Evolutionary conservation across 2,888 invertebrate genomes (phyloP), one percentile per base, ranked within the genome.

Genomic region (Leptinotarsa juncta): DNA sequence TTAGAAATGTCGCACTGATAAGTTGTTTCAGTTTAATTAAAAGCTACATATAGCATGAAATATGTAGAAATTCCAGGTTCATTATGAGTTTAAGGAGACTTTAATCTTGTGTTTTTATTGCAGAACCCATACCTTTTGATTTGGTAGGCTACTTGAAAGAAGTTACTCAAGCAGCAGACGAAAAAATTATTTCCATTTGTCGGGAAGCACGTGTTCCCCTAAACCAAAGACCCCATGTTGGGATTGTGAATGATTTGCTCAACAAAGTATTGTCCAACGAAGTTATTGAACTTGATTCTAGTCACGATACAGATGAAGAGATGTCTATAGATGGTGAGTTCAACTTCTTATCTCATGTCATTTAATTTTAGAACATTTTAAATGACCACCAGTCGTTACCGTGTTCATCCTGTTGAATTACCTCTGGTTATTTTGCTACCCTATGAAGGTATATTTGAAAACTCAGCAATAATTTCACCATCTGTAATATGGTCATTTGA

Each of bases 71-170:
- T 12, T 10, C 42, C 42, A 42, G 3, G 12, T 42, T 42, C 1
- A 42, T 3, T 42, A 42, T 42, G 42, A 42, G 3, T 42, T 42
- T 42, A 42, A 42, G 42, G 42, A 42, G 1, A 42, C 42, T 10
- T 42, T 42, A 42, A 42, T 42, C 42, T 10, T 42, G 12, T 42
- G 42, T 42, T 42, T 10, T 42, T 32, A 15, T 62, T 62, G n/a
- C 55, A 68, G 55, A 48, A 18, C 57, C 48, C 48, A 48, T 42
- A 55, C 70, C 62, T 62, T 55, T 68, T 55, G 67, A 71, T 71
- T 65, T 75, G 62, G 55, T 75, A 23, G 62, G 66, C 48, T 72
- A 75, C 67, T 49, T 75, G 42, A 72, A 65, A 67, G 74, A 74
- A 23, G 20, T 74, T 7, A 65, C 74, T 32, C 71, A 71, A 10